Percentiles rank a stretch among this genome's conserved stretches.
These are phyloP conservation scores for Pterophyllum scalare DNA, from an alignment of 2,113 vertebrate genomes.

Conservation along the genomic window DNA sequence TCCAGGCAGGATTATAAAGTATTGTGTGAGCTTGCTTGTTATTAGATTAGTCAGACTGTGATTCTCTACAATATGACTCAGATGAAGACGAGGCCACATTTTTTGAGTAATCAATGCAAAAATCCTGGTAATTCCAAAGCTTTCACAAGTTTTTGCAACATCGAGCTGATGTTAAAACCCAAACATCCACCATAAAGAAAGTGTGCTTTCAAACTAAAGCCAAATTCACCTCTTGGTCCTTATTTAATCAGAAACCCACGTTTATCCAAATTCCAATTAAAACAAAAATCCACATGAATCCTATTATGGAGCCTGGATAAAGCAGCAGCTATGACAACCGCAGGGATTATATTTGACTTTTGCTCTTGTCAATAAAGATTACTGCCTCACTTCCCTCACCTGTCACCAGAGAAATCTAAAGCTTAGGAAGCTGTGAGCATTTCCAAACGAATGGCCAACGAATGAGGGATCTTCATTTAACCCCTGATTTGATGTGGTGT, in stretches of 20 bases:
- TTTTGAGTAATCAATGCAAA: not conserved
- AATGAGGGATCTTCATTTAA: constrained; percentile 28
- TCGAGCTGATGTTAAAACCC: not conserved
- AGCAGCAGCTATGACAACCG: constrained; percentile 36
- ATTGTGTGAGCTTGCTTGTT: not conserved
- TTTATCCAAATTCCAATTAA: constrained; percentile 49
- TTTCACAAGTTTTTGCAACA: not conserved
- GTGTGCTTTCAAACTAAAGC: not conserved
- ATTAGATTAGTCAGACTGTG: not conserved
- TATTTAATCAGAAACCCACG: constrained; percentile 12
- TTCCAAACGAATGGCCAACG: constrained; percentile 22
- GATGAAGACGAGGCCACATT: not conserved
- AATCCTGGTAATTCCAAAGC: not conserved
- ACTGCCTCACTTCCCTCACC: constrained; percentile 39
- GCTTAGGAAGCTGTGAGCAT: constrained; percentile 41
- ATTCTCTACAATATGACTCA: not conserved
- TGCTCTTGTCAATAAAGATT: constrained; percentile 66
- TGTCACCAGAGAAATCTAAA: constrained; percentile 48
- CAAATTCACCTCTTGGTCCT: constrained; percentile 4
- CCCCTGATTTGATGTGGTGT: constrained; percentile 29
- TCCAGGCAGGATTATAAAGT: not conserved
- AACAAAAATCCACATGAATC: constrained; percentile 51
- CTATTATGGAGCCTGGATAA: constrained; percentile 39
- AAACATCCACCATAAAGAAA: constrained; percentile 2
- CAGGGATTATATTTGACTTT: constrained; percentile 55